Conservation (phyloP, 2,113 vertebrate genomes). For the Seriola aureovittata region DNA sequence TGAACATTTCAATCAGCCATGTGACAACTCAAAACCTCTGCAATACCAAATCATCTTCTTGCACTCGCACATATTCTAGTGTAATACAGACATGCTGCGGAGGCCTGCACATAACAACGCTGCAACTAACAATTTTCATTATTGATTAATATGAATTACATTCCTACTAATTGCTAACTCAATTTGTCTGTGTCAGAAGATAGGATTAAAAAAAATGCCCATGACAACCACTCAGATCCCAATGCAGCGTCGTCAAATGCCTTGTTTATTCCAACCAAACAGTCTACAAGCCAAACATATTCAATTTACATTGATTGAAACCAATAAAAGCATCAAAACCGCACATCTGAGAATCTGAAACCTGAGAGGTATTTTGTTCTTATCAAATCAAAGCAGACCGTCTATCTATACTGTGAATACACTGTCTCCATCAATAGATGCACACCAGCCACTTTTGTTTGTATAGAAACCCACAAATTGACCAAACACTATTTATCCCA, state of each 20-base stretch:
- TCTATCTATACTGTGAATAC: background rate
- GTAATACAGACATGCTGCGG: background rate
- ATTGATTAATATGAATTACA: background rate
- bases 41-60: background rate
- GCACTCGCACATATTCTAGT: background rate
- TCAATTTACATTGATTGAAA: background rate
- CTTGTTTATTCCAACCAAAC: background rate
- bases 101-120: background rate
- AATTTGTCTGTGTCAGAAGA: background rate
- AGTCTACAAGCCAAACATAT: background rate
- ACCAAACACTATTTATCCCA: background rate
- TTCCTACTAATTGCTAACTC: background rate
- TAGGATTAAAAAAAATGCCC: background rate
- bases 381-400: background rate
- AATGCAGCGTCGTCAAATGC: background rate
- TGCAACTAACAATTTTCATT: background rate
- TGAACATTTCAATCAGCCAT: constrained; percentile 4
- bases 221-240: background rate
- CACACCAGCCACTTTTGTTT: background rate
- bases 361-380: background rate
- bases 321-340: background rate
- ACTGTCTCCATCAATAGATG: background rate
- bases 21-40: background rate
- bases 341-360: background rate
- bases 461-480: background rate